Conservation (phyloP, 2,888 invertebrate species). For the Metopia argyrocephala region DNA sequence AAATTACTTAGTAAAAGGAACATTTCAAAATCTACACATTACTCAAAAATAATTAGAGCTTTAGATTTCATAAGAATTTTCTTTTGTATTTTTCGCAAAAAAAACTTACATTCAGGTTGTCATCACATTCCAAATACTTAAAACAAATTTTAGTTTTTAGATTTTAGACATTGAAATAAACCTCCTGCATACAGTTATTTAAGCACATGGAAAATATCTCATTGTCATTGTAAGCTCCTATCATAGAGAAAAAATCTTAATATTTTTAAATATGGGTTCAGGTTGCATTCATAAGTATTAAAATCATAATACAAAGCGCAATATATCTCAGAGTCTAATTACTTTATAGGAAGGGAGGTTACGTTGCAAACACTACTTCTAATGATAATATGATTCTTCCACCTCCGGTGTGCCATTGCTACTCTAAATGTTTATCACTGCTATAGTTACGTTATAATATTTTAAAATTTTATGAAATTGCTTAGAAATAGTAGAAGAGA, state of each 20-base stretch:
- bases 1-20: too few species aligned
- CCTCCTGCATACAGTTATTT: background rate
- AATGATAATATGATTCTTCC: slow-evolving; percentile 47
- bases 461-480: background rate
- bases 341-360: background rate
- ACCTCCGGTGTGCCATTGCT: slow-evolving; percentile 33
- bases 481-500: background rate
- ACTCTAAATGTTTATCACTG: background rate
- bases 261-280: slow-evolving; percentile 46
- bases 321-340: background rate
- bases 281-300: slow-evolving; percentile 28
- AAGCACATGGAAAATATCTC: background rate
- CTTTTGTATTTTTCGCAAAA: too few species aligned
- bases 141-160: too few species aligned
- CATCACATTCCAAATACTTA: too few species aligned
- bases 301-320: background rate
- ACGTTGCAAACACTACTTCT: background rate
- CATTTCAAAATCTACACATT: too few species aligned
- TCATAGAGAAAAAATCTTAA: slow-evolving; percentile 48
- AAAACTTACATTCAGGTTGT: too few species aligned
- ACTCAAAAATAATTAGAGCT: too few species aligned
- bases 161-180: background rate
- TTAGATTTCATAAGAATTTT: too few species aligned
- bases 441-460: background rate
- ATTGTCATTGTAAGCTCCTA: slow-evolving; percentile 9